Conservation (phyloP, 2,113 vertebrate species). For the Vidua chalybeata region DNA sequence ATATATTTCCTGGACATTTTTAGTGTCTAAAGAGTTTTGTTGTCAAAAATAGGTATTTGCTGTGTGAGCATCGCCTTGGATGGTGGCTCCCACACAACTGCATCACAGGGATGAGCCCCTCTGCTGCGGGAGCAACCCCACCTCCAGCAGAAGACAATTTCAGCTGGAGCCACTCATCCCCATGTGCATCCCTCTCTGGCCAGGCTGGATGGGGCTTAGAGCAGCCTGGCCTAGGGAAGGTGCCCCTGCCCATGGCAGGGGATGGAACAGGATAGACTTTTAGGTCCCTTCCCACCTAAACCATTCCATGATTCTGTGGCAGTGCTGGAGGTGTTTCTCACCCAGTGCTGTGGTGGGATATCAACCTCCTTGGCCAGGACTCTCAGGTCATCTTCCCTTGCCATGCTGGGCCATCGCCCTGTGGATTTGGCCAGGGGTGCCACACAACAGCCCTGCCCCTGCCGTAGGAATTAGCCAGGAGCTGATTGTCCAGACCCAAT, state of each 20-base stretch:
- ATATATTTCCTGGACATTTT: not conserved
- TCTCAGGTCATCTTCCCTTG: not conserved
- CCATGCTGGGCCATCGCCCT: rapidly evolving
- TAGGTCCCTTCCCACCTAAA: not conserved
- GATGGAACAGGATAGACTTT: not conserved
- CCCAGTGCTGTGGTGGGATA: rapidly evolving
- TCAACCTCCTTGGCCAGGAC: not conserved
- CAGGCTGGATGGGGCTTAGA: not conserved
- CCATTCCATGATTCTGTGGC: not conserved
- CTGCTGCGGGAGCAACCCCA: not conserved
- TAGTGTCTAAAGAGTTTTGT: not conserved
- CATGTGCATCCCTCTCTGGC: rapidly evolving
- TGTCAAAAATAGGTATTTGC: not conserved
- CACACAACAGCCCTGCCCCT: not conserved
- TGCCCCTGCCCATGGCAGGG: not conserved
- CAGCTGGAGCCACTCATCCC: not conserved
- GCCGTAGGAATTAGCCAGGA: not conserved
- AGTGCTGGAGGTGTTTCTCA: not conserved
- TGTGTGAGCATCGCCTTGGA: not conserved
- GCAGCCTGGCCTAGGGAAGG: not conserved
- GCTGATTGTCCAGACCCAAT: not conserved
- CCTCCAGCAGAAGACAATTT: not conserved
- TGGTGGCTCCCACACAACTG: rapidly evolving
- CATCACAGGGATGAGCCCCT: not conserved
- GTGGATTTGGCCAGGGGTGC: not conserved